These are phyloP conservation scores for Plodia interpunctella DNA, from an alignment of 1,140 invertebrate species.

Conservation along the genomic window DNA sequence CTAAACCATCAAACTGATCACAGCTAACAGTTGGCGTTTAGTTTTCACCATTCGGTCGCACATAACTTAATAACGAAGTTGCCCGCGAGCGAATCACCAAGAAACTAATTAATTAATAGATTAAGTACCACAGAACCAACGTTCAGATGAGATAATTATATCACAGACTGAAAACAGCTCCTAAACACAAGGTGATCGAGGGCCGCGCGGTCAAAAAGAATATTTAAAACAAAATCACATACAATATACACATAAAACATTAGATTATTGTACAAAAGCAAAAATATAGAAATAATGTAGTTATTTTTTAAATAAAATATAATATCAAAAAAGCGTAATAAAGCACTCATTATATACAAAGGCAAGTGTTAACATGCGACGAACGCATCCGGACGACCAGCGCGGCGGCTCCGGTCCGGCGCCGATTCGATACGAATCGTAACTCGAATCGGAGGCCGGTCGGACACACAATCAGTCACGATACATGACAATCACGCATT, in stretches of 20 bases:
- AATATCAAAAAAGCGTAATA: constrained; percentile 72
- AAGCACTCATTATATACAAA: constrained; percentile 70
- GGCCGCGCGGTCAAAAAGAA: not conserved
- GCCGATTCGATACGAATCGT: not conserved
- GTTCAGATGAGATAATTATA: constrained; percentile 1
- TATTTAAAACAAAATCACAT: not conserved
- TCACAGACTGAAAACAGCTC: constrained; percentile 12
- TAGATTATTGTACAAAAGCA: constrained; percentile 37
- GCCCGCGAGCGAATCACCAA: not conserved
- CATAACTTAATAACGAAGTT: not conserved
- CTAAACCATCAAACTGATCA: not conserved
- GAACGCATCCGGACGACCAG: constrained; percentile 8
- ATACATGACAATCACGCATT: too few species aligned
- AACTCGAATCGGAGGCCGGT: not conserved
- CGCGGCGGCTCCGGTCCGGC: not conserved
- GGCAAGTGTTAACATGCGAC: constrained; percentile 16
- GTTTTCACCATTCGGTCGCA: not conserved
- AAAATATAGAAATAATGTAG: constrained; percentile 44
- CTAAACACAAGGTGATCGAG: not conserved
- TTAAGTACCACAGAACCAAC: not conserved
- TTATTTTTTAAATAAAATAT: constrained; percentile 51
- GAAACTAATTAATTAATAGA: not conserved
- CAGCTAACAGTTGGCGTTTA: not conserved
- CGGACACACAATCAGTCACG: not conserved
- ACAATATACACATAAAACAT: constrained; percentile 21